A percentile compares a stretch with the other conserved stretches of the same genome.
phyloP scores from a whole-genome alignment of 1,140 invertebrate genomes.

The Ptiloglossa arizonensis region DNA sequence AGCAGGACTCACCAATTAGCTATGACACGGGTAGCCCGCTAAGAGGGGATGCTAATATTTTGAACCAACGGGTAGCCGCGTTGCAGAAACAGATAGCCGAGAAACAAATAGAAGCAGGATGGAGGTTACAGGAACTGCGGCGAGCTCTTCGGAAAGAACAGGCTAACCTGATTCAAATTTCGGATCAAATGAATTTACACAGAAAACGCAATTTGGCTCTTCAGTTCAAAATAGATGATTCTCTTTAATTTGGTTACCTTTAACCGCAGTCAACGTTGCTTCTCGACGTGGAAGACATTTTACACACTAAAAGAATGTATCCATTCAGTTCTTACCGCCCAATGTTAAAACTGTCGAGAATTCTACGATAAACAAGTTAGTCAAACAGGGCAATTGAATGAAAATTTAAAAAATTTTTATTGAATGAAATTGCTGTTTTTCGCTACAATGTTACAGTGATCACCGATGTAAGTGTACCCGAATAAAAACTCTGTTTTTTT shows the following conservation, averaged over 20 bases:
- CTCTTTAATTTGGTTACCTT: slow-evolving; percentile 7
- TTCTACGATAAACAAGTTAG: neutral
- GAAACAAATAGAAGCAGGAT: slow-evolving; percentile 68
- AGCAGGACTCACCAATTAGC: slow-evolving; percentile 48
- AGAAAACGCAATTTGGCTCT: slow-evolving; percentile 68
- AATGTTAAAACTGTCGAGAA: neutral
- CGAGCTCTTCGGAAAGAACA: slow-evolving; percentile 65
- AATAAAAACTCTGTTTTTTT: neutral
- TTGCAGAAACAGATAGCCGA: slow-evolving; percentile 72
- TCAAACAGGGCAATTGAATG: neutral
- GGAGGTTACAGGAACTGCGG: slow-evolving; percentile 68
- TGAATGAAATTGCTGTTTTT: neutral
- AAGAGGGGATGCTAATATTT: slow-evolving; percentile 56
- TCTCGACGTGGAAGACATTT: neutral
- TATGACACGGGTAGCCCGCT: slow-evolving; percentile 13
- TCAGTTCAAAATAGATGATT: slow-evolving; percentile 56
- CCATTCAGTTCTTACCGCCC: too few relatives aligned
- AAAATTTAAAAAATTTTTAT: neutral
- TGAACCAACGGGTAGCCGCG: slow-evolving; percentile 71
- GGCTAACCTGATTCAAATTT: slow-evolving; percentile 64
- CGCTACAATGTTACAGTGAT: neutral
- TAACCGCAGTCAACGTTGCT: neutral
- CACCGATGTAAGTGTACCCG: slow-evolving; percentile 6
- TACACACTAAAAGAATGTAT: neutral
- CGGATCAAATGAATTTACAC: slow-evolving; percentile 68